Percentiles rank a stretch among this genome's conserved stretches.
These are phyloP conservation scores for Schizothorax lantsangensis DNA, from an alignment of 2,797 vertebrate species.

Conservation along the genomic window DNA sequence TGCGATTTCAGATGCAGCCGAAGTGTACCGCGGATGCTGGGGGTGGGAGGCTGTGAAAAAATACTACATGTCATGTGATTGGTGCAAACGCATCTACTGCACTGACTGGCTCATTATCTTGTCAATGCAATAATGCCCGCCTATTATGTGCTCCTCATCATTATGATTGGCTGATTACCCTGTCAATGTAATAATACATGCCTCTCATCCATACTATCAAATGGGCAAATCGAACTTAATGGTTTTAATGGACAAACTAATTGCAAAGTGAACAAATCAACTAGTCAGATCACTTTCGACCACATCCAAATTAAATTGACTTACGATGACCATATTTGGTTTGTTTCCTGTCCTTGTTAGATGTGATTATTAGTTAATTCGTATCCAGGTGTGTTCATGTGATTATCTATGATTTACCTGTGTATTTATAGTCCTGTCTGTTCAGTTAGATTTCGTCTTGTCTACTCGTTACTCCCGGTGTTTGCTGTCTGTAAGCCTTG, in stretches of 20 bases:
- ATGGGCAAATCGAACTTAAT: neutral
- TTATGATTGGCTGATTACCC: slow-evolving; percentile 8
- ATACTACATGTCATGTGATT: neutral
- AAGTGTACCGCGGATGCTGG: too few species aligned
- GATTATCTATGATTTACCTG: too few species aligned
- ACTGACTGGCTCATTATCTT: neutral
- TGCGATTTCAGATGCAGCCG: too few species aligned
- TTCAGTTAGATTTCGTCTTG: too few species aligned
- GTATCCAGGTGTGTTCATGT: too few species aligned
- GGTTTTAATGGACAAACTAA: neutral
- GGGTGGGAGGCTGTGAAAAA: too few species aligned
- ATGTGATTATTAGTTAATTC: too few species aligned
- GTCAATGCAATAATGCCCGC: neutral
- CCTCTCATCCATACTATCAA: neutral
- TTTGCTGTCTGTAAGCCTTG: too few species aligned
- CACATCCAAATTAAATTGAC: neutral
- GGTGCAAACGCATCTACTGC: neutral
- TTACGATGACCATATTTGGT: neutral
- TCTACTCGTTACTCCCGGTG: too few species aligned
- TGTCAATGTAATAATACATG: neutral
- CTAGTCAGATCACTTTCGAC: neutral
- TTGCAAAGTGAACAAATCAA: neutral
- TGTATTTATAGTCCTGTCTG: too few species aligned
- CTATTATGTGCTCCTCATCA: too few species aligned
- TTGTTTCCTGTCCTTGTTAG: too few species aligned